A percentile compares a stretch with the other conserved stretches of the same genome.
phyloP scores from a whole-genome alignment of 2,797 vertebrate genomes.

The Pangasius djambal region DNA sequence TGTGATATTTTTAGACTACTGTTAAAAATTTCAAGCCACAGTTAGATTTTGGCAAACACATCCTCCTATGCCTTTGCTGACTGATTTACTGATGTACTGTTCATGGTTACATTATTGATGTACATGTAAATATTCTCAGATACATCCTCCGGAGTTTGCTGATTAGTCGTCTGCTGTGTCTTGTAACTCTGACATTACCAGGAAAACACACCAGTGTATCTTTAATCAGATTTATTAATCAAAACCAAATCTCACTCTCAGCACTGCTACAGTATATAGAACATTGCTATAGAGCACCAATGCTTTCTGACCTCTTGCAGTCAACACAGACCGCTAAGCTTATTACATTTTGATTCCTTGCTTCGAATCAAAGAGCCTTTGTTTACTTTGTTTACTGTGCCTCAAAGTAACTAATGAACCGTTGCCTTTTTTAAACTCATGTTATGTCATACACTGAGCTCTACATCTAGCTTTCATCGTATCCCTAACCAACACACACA shows the following conservation, averaged over 20 bases:
- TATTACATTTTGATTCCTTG: conserved; percentile 13
- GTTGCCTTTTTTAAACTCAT: background rate
- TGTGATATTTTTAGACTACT: background rate
- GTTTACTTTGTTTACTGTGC: conserved; percentile 37
- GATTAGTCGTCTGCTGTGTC: background rate
- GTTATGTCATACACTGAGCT: background rate
- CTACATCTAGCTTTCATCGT: background rate
- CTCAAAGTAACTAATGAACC: conserved; percentile 34
- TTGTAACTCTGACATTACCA: background rate
- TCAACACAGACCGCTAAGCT: background rate
- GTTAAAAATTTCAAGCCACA: background rate
- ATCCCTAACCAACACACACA: background rate
- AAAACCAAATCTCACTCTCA: background rate
- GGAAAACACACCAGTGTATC: background rate
- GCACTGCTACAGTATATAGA: conserved; percentile 25
- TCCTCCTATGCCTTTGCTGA: background rate
- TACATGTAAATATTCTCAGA: background rate
- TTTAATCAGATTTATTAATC: background rate
- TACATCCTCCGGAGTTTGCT: background rate
- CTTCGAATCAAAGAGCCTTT: conserved; percentile 39
- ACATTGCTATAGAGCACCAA: background rate
- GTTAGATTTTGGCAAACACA: background rate
- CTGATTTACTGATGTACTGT: background rate
- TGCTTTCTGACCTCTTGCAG: background rate
- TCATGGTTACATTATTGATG: background rate